Percentiles rank a stretch among this genome's conserved stretches.
These are phyloP conservation scores for Hydrolagus colliei DNA, from an alignment of 2,797 vertebrate species.

Conservation along the genomic window DNA sequence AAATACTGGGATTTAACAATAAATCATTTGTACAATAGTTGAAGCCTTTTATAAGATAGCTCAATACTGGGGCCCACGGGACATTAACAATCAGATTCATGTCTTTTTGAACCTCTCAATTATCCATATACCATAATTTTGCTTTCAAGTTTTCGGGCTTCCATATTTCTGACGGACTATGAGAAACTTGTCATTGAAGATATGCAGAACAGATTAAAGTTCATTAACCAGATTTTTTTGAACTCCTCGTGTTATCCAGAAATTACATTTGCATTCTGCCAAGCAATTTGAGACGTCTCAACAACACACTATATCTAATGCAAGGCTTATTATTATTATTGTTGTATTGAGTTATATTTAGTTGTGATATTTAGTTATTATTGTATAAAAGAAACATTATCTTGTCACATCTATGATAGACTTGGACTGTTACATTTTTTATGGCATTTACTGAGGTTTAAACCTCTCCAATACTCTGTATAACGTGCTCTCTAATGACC, in stretches of 20 bases:
- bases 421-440: not conserved
- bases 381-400: no score
- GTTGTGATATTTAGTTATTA: no score
- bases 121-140: slow-evolving; percentile 92
- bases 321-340: no score
- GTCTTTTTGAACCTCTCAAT: slow-evolving; percentile 94
- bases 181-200: slow-evolving; percentile 30
- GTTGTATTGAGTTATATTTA: no score
- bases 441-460: not conserved
- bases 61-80: slow-evolving; percentile 83
- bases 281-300: no score
- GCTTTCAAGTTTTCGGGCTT: slow-evolving; percentile 73
- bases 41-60: slow-evolving; percentile 95
- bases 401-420: not conserved
- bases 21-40: slow-evolving; percentile 96
- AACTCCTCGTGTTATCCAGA: not conserved
- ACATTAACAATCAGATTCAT: slow-evolving; percentile 96
- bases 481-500: no score
- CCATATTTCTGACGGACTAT: slow-evolving; percentile 53
- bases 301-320: no score
- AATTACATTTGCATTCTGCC: no score
- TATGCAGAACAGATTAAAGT: not conserved
- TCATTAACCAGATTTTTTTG: not conserved
- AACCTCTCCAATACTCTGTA: not conserved
- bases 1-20: slow-evolving; percentile 99